Evolutionary conservation across 2,797 vertebrate species (phyloP).

Genomic region (Fringilla coelebs): DNA sequence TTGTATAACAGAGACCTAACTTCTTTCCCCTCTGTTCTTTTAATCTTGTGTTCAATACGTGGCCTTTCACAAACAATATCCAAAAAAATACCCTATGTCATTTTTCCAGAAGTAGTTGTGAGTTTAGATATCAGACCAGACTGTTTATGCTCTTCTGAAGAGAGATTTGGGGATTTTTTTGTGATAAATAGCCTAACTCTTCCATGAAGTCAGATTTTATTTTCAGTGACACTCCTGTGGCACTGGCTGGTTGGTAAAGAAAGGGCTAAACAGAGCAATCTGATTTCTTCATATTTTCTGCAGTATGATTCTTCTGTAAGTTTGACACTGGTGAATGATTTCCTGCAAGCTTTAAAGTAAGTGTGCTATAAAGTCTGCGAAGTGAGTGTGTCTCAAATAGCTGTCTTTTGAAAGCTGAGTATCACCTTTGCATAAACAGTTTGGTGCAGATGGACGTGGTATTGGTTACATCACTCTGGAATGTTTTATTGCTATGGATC

Average conservation of each 20-base stretch:
- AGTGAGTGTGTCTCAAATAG: background rate
- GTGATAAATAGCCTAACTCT: background rate
- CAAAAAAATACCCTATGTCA: background rate
- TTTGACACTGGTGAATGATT: background rate
- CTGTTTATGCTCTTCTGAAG: background rate
- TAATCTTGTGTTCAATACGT: background rate
- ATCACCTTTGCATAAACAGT: constrained; percentile 58
- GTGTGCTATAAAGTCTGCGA: background rate
- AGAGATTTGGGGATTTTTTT: background rate
- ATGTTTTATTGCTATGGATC: constrained; percentile 62
- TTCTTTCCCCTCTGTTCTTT: background rate
- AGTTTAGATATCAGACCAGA: background rate
- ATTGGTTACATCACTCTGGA: constrained; percentile 61
- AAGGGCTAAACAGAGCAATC: background rate
- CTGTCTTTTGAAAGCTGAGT: constrained; percentile 25
- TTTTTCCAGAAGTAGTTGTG: background rate
- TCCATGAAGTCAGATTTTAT: background rate
- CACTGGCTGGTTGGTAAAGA: background rate
- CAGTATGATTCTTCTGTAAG: background rate
- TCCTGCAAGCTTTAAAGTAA: background rate
- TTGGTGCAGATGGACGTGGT: constrained; percentile 6
- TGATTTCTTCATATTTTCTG: background rate
- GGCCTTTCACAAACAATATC: background rate
- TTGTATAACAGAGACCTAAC: background rate
- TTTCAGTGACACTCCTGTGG: background rate